These are phyloP conservation scores for Upupa epops DNA, from an alignment of 2,113 vertebrate genomes.

Conservation along the genomic window DNA sequence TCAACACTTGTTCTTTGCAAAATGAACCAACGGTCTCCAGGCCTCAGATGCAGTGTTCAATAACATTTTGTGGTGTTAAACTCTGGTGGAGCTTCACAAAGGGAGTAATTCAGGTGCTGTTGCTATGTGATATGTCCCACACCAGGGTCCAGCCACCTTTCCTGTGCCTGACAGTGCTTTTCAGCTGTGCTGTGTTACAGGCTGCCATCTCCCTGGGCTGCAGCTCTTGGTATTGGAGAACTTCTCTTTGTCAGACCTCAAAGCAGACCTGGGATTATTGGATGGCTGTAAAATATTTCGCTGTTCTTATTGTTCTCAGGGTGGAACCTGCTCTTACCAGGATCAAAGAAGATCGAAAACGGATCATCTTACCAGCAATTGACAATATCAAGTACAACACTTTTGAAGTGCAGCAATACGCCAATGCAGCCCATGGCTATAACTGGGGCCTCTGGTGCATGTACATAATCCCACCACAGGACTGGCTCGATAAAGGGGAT, in stretches of 20 bases:
- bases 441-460: constrained; percentile 99
- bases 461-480: constrained; percentile 96
- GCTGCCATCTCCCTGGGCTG: background rate
- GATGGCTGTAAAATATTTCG: background rate
- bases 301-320: constrained; percentile 74
- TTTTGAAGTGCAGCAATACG: constrained; percentile 96
- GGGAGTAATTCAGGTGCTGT: background rate
- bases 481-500: constrained; percentile 95
- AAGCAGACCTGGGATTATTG: background rate
- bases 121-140: background rate
- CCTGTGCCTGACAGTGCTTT: accelerated
- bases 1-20: background rate
- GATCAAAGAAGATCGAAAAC: constrained; percentile 89
- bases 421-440: constrained; percentile 95
- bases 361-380: constrained; percentile 93
- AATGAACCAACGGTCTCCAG: background rate
- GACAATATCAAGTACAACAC: constrained; percentile 98
- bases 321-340: constrained; percentile 88
- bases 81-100: background rate
- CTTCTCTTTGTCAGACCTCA: background rate
- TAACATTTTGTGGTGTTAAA: background rate
- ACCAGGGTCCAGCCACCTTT: background rate
- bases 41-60: background rate
- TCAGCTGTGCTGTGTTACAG: accelerated
- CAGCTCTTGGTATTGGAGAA: background rate